Conservation (phyloP, 2,113 vertebrate genomes). For the Lampris megalopsis region DNA sequence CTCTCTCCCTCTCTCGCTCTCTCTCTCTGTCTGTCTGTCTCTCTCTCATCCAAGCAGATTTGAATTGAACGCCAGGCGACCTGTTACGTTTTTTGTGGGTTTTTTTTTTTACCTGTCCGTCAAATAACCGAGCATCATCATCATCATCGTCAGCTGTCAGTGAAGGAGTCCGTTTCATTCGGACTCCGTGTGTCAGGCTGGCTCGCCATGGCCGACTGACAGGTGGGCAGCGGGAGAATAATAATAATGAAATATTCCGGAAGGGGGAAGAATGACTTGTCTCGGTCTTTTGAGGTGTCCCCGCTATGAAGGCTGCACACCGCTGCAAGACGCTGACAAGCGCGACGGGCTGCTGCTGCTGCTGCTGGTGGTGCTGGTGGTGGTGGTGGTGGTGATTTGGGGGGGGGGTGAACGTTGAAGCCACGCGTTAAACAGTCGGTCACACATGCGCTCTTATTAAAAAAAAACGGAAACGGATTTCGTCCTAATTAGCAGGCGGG, state of each 20-base stretch:
- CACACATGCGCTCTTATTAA: conserved; percentile 46
- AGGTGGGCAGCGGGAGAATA: not conserved
- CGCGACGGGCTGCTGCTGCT: conserved; percentile 60
- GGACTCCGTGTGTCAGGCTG: conserved; percentile 10
- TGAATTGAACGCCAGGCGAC: too few relatives aligned
- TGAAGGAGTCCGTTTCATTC: conserved; percentile 33
- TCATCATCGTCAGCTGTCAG: conserved; percentile 50
- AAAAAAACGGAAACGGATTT: conserved; percentile 44
- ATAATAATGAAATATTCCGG: not conserved
- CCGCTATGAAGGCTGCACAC: too few relatives aligned
- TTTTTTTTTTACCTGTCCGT: conserved; percentile 11
- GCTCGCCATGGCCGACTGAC: conserved; percentile 47
- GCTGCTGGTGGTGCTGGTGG: not conserved
- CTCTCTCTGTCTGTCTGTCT: conserved; percentile 35
- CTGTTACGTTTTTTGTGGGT: too few relatives aligned
- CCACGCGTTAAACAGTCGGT: conserved; percentile 46
- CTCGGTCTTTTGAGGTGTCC: too few relatives aligned
- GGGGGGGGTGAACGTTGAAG: conserved; percentile 4
- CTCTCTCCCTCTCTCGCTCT: not conserved
- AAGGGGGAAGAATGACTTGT: not conserved
- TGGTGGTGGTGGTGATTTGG: too few relatives aligned
- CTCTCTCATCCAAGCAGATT: too few relatives aligned
- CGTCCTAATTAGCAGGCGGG: conserved; percentile 13
- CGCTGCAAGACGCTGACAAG: conserved; percentile 25
- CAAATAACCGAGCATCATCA: conserved; percentile 11